Percentiles rank a stretch among this genome's conserved stretches.
phyloP scores from a whole-genome alignment of 1,140 invertebrate genomes.

The Pseudoatta argentina region DNA sequence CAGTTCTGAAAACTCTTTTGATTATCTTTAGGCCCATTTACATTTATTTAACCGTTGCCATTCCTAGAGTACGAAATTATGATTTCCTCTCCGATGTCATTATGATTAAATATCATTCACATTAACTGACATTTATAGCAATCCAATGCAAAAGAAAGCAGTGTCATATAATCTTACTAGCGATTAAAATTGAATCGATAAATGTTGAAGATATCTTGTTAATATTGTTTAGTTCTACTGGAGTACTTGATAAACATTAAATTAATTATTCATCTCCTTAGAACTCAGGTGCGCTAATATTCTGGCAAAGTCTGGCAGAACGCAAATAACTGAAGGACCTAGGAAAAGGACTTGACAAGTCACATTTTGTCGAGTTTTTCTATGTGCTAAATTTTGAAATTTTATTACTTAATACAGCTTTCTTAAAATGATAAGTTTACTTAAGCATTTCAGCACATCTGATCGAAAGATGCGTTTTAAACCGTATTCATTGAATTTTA shows the following conservation, averaged over 20 bases:
- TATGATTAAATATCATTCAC: conserved; percentile 47
- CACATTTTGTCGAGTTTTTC: background rate
- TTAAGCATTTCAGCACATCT: background rate
- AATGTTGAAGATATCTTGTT: conserved; percentile 7
- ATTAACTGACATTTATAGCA: conserved; percentile 22
- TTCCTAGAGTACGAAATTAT: too few relatives aligned
- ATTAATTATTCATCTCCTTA: conserved; percentile 35
- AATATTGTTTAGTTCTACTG: conserved; percentile 22
- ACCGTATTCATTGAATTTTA: background rate
- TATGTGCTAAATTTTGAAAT: background rate
- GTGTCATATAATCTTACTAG: background rate
- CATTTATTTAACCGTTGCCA: too few relatives aligned
- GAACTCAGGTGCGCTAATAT: conserved; percentile 56
- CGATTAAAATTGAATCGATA: conserved; percentile 25
- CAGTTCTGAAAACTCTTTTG: too few relatives aligned
- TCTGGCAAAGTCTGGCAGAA: conserved; percentile 41
- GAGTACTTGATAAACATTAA: conserved; percentile 20
- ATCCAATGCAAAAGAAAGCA: conserved; percentile 21
- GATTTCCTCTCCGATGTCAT: background rate
- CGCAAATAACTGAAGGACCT: conserved; percentile 20
- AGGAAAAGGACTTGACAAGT: conserved; percentile 44
- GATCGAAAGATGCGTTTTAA: background rate
- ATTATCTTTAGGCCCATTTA: too few relatives aligned
- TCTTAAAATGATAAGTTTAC: background rate
- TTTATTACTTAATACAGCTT: background rate